Percentiles rank a stretch among this genome's conserved stretches.
Evolutionary conservation across 2,113 vertebrate species (phyloP).

Genomic region (Aix galericulata): DNA sequence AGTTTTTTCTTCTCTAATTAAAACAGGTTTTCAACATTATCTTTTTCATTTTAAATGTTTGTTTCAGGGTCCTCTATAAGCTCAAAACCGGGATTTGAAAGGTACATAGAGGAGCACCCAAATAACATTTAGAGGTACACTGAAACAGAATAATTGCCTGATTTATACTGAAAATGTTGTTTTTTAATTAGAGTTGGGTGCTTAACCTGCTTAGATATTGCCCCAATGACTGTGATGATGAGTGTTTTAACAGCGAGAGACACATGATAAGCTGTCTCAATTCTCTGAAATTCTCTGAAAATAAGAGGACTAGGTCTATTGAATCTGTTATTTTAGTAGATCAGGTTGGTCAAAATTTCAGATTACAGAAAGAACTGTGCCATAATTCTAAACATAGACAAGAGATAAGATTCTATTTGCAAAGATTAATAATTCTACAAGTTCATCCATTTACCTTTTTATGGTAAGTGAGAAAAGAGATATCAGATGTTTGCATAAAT

Average conservation of each 20-base stretch:
- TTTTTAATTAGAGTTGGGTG: neutral
- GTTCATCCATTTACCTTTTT: neutral
- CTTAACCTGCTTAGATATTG: neutral
- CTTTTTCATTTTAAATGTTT: neutral
- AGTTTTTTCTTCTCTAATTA: neutral
- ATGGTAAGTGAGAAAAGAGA: neutral
- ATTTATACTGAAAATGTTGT: neutral
- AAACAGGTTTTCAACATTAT: neutral
- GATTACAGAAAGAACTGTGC: neutral
- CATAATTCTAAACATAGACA: neutral
- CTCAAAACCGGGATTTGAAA: neutral
- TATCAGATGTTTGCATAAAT: neutral
- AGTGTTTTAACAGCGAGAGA: neutral
- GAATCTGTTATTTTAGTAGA: neutral
- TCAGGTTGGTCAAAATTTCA: neutral
- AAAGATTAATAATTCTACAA: neutral
- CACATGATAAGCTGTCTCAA: neutral
- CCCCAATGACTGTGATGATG: neutral
- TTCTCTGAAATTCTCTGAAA: neutral
- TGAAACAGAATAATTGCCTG: neutral
- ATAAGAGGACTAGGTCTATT: neutral
- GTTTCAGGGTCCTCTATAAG: neutral
- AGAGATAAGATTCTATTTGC: neutral
- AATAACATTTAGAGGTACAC: neutral
- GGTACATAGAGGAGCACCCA: neutral